Evolutionary conservation across 2,888 invertebrate genomes (phyloP).

Genomic region (Oscheius sp.): DNA sequence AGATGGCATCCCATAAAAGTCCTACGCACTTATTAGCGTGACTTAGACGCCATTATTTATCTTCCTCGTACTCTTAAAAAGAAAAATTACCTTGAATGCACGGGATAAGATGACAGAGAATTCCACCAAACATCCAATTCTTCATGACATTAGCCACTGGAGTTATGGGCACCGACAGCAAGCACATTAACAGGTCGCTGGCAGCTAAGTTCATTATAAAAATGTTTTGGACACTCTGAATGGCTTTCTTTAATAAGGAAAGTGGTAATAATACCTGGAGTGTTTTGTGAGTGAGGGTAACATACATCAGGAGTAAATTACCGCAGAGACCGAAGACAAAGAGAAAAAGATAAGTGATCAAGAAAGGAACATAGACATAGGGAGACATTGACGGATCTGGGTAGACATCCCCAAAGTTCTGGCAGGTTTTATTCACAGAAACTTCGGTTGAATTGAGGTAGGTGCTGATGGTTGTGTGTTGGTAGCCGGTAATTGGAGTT

Average conservation of each 20-base stretch:
- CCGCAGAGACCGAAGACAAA: constrained; percentile 71
- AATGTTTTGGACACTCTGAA: constrained; percentile 79
- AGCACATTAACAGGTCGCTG: constrained; percentile 91
- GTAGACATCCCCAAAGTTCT: constrained; percentile 40
- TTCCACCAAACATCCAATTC: constrained; percentile 90
- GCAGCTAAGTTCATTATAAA: constrained; percentile 95
- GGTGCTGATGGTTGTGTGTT: too few relatives aligned
- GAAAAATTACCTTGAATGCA: constrained; percentile 82
- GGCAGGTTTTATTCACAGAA: constrained; percentile 1
- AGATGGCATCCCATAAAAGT: too few relatives aligned
- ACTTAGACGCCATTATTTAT: too few relatives aligned
- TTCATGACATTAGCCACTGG: constrained; percentile 90
- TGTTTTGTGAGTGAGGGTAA: constrained; percentile 60
- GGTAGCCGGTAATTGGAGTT: background rate
- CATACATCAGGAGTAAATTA: constrained; percentile 65
- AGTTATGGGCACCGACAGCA: constrained; percentile 94
- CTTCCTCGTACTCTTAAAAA: too few relatives aligned
- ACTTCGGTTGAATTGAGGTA: too few relatives aligned
- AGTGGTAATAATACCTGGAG: constrained; percentile 51
- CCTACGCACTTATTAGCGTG: too few relatives aligned
- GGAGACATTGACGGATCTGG: constrained; percentile 59
- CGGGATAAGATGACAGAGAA: constrained; percentile 90
- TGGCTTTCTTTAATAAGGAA: background rate
- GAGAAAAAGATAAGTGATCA: constrained; percentile 58
- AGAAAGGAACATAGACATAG: constrained; percentile 60